Conservation (phyloP, 2,113 vertebrate species). For the Lipophrys pholis region DNA sequence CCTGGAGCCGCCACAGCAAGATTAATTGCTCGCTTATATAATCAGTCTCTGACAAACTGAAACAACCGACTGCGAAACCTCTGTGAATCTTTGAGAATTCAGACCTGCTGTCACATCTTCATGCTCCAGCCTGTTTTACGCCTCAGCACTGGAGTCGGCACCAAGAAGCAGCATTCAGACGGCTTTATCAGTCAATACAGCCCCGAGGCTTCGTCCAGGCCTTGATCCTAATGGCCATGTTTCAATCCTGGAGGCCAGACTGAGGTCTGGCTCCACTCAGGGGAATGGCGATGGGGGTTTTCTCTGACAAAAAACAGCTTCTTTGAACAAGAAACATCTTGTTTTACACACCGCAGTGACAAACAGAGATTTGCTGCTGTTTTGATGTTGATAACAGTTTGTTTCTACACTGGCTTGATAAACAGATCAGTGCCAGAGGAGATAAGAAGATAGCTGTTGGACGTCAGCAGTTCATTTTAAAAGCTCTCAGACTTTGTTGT, state of each 20-base stretch:
- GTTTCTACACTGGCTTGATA: conserved; percentile 28
- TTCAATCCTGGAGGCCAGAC: not conserved
- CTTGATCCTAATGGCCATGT: conserved; percentile 3
- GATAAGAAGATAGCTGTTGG: conserved; percentile 21
- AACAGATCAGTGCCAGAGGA: conserved; percentile 24
- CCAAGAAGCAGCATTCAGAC: conserved; percentile 6
- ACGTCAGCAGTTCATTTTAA: not conserved
- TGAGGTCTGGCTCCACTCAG: conserved; percentile 6
- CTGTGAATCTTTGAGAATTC: conserved; percentile 13
- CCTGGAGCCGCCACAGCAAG: too few species aligned
- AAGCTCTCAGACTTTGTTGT: not conserved
- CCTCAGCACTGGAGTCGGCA: conserved; percentile 41
- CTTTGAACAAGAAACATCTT: conserved; percentile 62
- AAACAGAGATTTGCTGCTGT: conserved; percentile 22
- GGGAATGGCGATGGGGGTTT: not conserved
- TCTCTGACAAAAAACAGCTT: not conserved
- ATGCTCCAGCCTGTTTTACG: conserved; percentile 25
- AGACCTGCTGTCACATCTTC: conserved; percentile 25
- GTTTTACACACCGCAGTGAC: conserved; percentile 1
- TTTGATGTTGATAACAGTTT: conserved; percentile 54
- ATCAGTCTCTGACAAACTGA: not conserved
- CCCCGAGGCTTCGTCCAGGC: conserved; percentile 23
- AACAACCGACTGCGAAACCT: conserved; percentile 11
- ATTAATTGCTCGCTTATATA: too few species aligned
- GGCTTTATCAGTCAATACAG: conserved; percentile 45